A percentile compares a stretch with the other conserved stretches of the same genome.
Conservation (phyloP, 2,113 vertebrate species). For the Labeo rohita region DNA sequence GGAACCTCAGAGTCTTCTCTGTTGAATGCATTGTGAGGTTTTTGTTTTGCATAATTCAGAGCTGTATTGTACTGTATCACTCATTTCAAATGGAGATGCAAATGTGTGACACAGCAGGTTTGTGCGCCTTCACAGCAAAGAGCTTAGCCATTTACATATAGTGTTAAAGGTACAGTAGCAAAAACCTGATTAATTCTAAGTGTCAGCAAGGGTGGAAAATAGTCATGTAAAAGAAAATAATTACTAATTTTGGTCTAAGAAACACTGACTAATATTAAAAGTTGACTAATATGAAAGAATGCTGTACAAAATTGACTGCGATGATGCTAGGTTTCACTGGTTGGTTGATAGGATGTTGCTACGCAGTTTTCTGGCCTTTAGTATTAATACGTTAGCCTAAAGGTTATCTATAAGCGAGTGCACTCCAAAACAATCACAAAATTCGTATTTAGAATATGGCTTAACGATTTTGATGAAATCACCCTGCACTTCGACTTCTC, state of each 20-base stretch:
- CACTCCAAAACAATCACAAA: too few species aligned
- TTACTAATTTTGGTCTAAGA: too few species aligned
- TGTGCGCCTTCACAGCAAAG: not conserved
- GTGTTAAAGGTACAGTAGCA: not conserved
- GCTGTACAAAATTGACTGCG: not conserved
- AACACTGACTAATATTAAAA: too few species aligned
- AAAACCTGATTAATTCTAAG: not conserved
- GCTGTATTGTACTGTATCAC: not conserved
- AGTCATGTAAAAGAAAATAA: too few species aligned
- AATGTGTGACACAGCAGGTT: constrained; percentile 8
- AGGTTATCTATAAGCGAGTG: too few species aligned
- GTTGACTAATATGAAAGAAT: not conserved
- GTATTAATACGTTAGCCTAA: too few species aligned
- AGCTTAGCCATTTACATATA: not conserved
- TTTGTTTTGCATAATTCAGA: not conserved
- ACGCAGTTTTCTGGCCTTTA: too few species aligned
- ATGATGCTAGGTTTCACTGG: not conserved
- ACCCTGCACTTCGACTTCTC: too few species aligned
- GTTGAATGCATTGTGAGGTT: not conserved
- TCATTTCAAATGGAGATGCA: not conserved
- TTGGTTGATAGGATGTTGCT: not conserved
- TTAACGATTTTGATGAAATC: too few species aligned
- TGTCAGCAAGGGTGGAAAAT: not conserved
- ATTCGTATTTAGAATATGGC: too few species aligned
- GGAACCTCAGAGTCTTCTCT: not conserved